phyloP scores from a whole-genome alignment of 1,140 invertebrate species.

The Orchesella cincta region DNA sequence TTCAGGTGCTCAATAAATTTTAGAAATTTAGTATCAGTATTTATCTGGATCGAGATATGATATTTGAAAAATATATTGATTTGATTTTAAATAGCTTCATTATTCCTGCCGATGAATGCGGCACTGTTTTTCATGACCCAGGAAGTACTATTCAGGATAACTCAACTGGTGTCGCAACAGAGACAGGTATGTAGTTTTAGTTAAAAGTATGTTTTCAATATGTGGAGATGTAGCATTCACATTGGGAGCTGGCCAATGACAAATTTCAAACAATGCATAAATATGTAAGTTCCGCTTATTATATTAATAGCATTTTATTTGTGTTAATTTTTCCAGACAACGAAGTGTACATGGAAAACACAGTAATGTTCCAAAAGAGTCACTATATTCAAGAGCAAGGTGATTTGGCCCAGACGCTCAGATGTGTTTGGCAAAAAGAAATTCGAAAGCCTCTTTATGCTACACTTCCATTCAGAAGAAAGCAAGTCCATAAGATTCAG shows the following conservation, averaged over 20 bases:
- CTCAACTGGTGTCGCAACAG: too few species aligned
- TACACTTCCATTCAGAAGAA: slow-evolving; percentile 35
- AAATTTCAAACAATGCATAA: too few species aligned
- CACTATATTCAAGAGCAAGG: slow-evolving; percentile 53
- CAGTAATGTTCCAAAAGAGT: slow-evolving; percentile 54
- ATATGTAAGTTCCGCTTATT: too few species aligned
- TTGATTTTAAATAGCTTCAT: slow-evolving; percentile 36
- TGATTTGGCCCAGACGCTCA: slow-evolving; percentile 52
- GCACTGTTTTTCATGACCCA: slow-evolving; percentile 38
- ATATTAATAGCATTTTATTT: too few species aligned
- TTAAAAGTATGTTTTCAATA: too few species aligned
- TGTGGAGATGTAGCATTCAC: too few species aligned
- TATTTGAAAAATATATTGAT: background rate
- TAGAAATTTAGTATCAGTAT: too few species aligned
- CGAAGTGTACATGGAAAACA: slow-evolving; percentile 54
- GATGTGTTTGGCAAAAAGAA: slow-evolving; percentile 54
- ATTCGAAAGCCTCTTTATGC: slow-evolving; percentile 41
- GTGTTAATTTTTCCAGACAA: slow-evolving; percentile 14
- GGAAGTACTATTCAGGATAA: background rate
- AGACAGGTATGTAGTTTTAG: too few species aligned
- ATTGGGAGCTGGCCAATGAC: too few species aligned
- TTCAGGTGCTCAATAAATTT: background rate
- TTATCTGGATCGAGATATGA: too few species aligned
- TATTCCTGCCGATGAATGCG: slow-evolving; percentile 44
- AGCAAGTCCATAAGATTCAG: background rate